Evolutionary conservation across 2,888 invertebrate genomes (phyloP), one percentile per base, ranked within the genome.

Genomic region (Phania funesta): DNA sequence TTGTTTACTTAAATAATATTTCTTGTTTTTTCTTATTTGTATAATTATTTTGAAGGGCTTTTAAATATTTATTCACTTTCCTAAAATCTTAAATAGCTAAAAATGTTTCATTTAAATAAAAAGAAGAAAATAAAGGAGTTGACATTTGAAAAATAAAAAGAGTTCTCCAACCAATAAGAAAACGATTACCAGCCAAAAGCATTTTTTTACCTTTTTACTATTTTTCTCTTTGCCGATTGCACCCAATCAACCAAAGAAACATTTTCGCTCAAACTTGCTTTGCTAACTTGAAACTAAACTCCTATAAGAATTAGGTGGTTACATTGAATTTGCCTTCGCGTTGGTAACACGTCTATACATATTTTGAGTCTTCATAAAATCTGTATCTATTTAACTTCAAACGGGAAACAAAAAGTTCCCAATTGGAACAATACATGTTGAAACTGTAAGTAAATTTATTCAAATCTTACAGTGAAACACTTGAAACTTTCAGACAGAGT

Each of bases 121-220:
- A 56, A 13, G 0, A 8, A 29, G 8, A 32, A 54, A n/a, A 68
- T 22, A 52, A 71, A 62, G 77, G 71, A 75, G 70, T 62, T 62
- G 29, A 29, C 67, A 9, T 65, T 73, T 62, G 18, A 35, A 20
- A 50, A 20, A 46, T 32, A 67, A 60, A 67, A 77, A 62, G 9
- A 62, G 22, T 54, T 54, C 32, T 73, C 41, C 54, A 73, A 77
- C 76, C 76, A 81, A 81, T 77, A 81, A 76, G 81, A 81, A 80
- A 77, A 44, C 71, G 71, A 77, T 54, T 67, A 35, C 16, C 9
- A 54, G 48, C 50, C 52, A 73, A 76, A 32, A 64, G 20, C 13
- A 13, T 22, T 44, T 58, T 38, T 11, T 11, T 13, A n/a, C n/a
- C 20, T 11, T 38, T 4, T 58, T 58, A 16, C 32, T 26, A 0